phyloP scores from a whole-genome alignment of 2,888 invertebrate species.

The Andrena dorsata region DNA sequence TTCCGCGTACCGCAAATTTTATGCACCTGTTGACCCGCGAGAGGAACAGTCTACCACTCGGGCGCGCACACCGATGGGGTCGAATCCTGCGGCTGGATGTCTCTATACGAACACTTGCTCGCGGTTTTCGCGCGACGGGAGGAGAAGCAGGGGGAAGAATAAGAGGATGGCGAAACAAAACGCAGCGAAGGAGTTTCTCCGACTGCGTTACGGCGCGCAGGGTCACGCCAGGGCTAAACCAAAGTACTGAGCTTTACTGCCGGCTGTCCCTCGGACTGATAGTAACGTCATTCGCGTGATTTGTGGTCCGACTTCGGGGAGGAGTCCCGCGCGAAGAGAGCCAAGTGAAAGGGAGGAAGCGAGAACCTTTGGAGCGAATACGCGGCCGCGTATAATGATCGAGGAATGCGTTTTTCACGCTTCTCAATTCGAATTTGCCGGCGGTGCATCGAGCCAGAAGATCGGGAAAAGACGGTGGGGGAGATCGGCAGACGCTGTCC shows the following conservation, averaged over 20 bases:
- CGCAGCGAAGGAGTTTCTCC: slow-evolving; percentile 37
- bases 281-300: slow-evolving; percentile 79
- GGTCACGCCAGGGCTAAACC: slow-evolving; percentile 65
- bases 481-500: slow-evolving; percentile 29
- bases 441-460: slow-evolving; percentile 59
- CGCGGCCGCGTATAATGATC: slow-evolving; percentile 73
- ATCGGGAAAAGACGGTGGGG: slow-evolving; percentile 15
- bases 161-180: slow-evolving; percentile 42
- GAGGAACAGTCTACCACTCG: not conserved
- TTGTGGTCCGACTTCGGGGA: slow-evolving; percentile 75
- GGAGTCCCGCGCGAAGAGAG: slow-evolving; percentile 57
- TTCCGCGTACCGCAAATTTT: slow-evolving; percentile 74
- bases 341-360: slow-evolving; percentile 49
- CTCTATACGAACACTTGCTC: slow-evolving; percentile 15
- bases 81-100: slow-evolving; percentile 17
- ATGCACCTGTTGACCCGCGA: slow-evolving; percentile 73
- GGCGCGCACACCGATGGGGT: not conserved
- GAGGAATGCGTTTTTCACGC: slow-evolving; percentile 81
- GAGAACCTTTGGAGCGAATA: slow-evolving; percentile 35
- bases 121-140: slow-evolving; percentile 7
- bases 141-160: not conserved
- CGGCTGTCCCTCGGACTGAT: slow-evolving; percentile 75
- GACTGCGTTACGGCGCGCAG: slow-evolving; percentile 50
- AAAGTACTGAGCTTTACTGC: slow-evolving; percentile 76
- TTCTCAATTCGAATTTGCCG: slow-evolving; percentile 77